Percentiles rank a stretch among this genome's conserved stretches.
These are phyloP conservation scores for Eupeodes luniger DNA, from an alignment of 2,888 invertebrate species.

Conservation along the genomic window DNA sequence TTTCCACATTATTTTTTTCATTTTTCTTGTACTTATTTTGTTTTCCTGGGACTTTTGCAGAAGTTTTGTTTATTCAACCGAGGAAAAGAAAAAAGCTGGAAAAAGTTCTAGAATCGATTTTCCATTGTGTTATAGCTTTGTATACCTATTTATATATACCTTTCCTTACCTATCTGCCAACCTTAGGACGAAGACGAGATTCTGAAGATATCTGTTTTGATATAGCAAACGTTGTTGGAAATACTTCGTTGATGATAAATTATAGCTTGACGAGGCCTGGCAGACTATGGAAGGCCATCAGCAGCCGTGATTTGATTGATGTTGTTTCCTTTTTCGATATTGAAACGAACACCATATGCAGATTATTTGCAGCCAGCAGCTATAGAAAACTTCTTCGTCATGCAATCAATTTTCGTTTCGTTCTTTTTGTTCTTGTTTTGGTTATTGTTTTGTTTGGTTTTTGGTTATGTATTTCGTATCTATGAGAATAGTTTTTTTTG, in stretches of 20 bases:
- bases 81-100: constrained; percentile 40
- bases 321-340: constrained; percentile 65
- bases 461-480: neutral
- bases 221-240: constrained; percentile 3
- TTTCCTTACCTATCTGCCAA: too few relatives aligned
- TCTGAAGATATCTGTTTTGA: neutral
- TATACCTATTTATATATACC: neutral
- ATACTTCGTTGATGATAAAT: constrained; percentile 38
- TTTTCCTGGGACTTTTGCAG: constrained; percentile 66
- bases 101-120: constrained; percentile 69
- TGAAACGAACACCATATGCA: constrained; percentile 67
- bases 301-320: constrained; percentile 72
- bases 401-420: constrained; percentile 49
- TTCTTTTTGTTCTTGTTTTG: neutral
- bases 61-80: constrained; percentile 66
- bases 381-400: constrained; percentile 34
- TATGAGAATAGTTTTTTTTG: constrained; percentile 33
- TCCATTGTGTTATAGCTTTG: constrained; percentile 45
- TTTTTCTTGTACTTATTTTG: constrained; percentile 5
- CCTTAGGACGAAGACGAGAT: neutral
- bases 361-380: constrained; percentile 63
- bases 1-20: constrained; percentile 2
- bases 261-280: constrained; percentile 55
- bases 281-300: constrained; percentile 53
- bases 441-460: neutral